Conservation (phyloP, 2,113 vertebrate species). For the Gymnocephalus cernua region DNA sequence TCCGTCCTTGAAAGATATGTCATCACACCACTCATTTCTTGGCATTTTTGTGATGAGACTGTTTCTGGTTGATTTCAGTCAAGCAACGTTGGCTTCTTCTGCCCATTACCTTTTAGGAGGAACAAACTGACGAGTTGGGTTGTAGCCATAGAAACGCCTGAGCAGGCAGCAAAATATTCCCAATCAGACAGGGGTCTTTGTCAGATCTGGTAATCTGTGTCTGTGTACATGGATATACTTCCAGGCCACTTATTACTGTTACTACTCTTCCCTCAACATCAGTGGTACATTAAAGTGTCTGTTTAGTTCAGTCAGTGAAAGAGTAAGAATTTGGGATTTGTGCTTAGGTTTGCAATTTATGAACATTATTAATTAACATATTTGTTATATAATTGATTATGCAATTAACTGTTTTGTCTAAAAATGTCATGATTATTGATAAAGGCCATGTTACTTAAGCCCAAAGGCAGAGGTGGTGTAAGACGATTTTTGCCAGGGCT, state of each 20-base stretch:
- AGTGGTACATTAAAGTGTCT: neutral
- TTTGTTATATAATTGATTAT: neutral
- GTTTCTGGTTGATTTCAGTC: conserved; percentile 10
- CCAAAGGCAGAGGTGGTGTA: too few species aligned
- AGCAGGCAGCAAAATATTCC: conserved; percentile 14
- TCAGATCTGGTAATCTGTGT: conserved; percentile 7
- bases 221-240: neutral
- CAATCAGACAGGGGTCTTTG: conserved; percentile 2
- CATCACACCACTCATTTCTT: neutral
- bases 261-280: neutral
- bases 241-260: conserved; percentile 1
- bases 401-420: neutral
- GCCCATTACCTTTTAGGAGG: conserved; percentile 26
- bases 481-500: too few species aligned
- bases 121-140: neutral
- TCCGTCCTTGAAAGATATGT: neutral
- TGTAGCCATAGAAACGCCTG: conserved; percentile 75
- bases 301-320: neutral
- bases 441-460: neutral
- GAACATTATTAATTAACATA: neutral
- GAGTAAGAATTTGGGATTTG: neutral
- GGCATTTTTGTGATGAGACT: neutral
- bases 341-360: neutral
- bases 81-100: neutral
- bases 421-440: neutral